Evolutionary conservation across 2,113 vertebrate species (phyloP).

Genomic region (Oxygymnocypris stewartii): DNA sequence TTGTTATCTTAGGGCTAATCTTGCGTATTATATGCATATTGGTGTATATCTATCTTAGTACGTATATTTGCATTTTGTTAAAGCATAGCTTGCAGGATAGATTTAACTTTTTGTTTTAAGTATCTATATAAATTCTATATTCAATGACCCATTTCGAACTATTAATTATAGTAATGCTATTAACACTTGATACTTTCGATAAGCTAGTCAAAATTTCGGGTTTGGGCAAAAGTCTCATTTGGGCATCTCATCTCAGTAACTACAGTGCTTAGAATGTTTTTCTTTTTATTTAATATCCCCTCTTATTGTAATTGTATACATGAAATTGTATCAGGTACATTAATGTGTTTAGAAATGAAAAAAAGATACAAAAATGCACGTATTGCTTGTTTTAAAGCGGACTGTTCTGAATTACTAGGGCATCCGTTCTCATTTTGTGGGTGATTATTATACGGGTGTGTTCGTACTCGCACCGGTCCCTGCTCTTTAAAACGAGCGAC

Average conservation of each 20-base stretch:
- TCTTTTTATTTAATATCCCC: background rate
- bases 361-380: background rate
- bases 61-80: constrained; percentile 78
- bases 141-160: background rate
- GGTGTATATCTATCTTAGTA: constrained; percentile 85
- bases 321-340: constrained; percentile 13
- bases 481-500: constrained; percentile 42
- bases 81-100: constrained; percentile 89
- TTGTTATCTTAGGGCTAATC: constrained; percentile 86
- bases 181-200: constrained; percentile 15
- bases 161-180: background rate
- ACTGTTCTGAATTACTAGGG: constrained; percentile 8
- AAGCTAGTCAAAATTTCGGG: constrained; percentile 8
- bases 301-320: background rate
- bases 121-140: constrained; percentile 8
- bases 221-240: background rate
- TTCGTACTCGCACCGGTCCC: background rate
- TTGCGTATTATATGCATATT: constrained; percentile 87
- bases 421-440: background rate
- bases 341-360: background rate
- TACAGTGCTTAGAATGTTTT: background rate
- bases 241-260: constrained; percentile 7
- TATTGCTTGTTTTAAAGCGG: constrained; percentile 1
- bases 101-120: constrained; percentile 71
- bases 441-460: background rate